Evolutionary conservation across 2,797 vertebrate species (phyloP).

Genomic region (Cephalopachus bancanus): DNA sequence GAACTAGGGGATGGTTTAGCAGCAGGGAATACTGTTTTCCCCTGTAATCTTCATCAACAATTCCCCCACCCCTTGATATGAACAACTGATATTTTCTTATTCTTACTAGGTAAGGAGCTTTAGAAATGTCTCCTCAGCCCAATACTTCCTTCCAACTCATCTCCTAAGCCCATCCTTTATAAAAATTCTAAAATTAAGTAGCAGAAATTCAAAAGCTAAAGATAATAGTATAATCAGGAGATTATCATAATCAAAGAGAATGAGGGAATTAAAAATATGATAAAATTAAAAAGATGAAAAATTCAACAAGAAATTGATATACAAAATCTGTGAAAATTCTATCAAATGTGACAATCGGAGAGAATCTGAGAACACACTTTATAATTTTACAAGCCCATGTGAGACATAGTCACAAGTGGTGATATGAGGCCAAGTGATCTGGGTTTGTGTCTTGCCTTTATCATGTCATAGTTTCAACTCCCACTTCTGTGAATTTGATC

Average conservation of each 20-base stretch:
- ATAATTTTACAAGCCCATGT: background rate
- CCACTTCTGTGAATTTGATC: constrained; percentile 6
- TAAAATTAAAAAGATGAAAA: constrained; percentile 37
- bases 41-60: background rate
- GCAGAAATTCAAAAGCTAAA: background rate
- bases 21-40: background rate
- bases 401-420: background rate
- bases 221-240: background rate
- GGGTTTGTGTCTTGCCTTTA: background rate
- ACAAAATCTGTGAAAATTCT: background rate
- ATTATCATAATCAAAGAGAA: background rate
- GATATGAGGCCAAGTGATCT: background rate
- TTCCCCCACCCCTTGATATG: background rate
- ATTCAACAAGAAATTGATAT: background rate
- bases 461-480: background rate
- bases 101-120: background rate
- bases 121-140: background rate
- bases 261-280: background rate
- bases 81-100: background rate
- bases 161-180: background rate
- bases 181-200: constrained; percentile 23
- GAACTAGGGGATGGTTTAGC: too few species aligned
- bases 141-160: background rate
- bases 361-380: background rate
- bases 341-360: background rate